phyloP scores from a whole-genome alignment of 2,888 invertebrate species.

The Sinodicranocentrus sp. region DNA sequence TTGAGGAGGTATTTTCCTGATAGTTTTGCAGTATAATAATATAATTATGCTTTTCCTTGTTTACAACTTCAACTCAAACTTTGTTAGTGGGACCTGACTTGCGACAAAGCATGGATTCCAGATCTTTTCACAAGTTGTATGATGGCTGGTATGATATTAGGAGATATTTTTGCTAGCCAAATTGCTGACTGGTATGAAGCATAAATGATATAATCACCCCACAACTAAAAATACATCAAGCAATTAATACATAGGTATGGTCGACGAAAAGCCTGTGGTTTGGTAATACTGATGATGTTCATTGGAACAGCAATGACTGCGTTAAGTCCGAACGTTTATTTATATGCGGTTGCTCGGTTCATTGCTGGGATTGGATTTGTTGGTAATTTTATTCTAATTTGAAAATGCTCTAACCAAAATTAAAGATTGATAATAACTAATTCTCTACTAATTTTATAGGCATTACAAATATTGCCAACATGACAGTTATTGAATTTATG shows the following conservation, averaged over 20 bases:
- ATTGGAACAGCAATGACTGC: constrained; percentile 45
- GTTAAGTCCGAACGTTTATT: constrained; percentile 54
- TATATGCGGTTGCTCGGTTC: constrained; percentile 70
- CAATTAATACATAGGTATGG: constrained; percentile 70
- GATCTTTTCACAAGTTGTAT: constrained; percentile 71
- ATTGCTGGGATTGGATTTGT: constrained; percentile 70
- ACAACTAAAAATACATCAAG: too few relatives aligned
- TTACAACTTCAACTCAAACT: too few relatives aligned
- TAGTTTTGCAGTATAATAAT: neutral
- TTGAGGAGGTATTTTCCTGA: constrained; percentile 45
- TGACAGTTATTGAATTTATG: constrained; percentile 71
- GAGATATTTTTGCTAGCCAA: constrained; percentile 61
- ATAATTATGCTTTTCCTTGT: neutral
- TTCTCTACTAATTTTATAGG: constrained; percentile 28
- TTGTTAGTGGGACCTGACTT: constrained; percentile 66
- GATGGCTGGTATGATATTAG: constrained; percentile 72
- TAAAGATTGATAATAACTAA: neutral
- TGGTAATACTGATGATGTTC: neutral
- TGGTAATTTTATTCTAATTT: constrained; percentile 46
- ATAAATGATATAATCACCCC: too few relatives aligned
- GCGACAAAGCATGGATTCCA: constrained; percentile 69
- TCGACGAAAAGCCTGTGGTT: constrained; percentile 50
- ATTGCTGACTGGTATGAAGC: constrained; percentile 72
- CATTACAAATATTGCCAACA: constrained; percentile 54
- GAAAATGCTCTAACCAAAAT: neutral